A percentile compares a stretch with the other conserved stretches of the same genome.
These are phyloP conservation scores for Trissolcus brochymenae DNA, from an alignment of 2,888 invertebrate species.

Conservation along the genomic window DNA sequence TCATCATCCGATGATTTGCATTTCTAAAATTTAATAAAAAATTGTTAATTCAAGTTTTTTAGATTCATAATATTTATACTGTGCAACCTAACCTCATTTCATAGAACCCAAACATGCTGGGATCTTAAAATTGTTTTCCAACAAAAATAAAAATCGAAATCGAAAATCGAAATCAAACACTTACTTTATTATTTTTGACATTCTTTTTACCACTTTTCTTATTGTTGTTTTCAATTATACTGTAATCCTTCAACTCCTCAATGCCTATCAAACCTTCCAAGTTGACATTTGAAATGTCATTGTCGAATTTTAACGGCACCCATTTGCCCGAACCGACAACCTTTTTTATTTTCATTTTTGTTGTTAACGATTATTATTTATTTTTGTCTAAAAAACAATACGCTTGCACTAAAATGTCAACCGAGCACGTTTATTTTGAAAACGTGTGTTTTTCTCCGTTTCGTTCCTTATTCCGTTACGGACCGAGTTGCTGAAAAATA, in stretches of 20 bases:
- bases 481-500: too few species aligned
- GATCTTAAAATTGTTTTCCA: too few species aligned
- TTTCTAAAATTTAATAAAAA: slow-evolving; percentile 3
- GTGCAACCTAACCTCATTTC: neutral
- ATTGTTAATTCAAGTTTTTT: neutral
- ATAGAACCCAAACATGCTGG: neutral
- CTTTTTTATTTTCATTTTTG: slow-evolving; percentile 66
- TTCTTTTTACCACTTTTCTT: slow-evolving; percentile 32
- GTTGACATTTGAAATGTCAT: slow-evolving; percentile 77
- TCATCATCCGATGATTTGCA: slow-evolving; percentile 7
- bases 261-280: slow-evolving; percentile 86
- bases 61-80: neutral
- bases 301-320: slow-evolving; percentile 83
- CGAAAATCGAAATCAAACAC: neutral
- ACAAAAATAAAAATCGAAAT: neutral
- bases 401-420: too few species aligned
- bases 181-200: slow-evolving; percentile 26
- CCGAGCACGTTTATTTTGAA: too few species aligned
- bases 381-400: too few species aligned
- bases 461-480: too few species aligned
- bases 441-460: too few species aligned
- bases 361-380: too few species aligned
- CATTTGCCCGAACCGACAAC: slow-evolving; percentile 77
- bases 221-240: slow-evolving; percentile 73
- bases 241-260: slow-evolving; percentile 86